A percentile compares a stretch with the other conserved stretches of the same genome.
Conservation (phyloP, 2,797 vertebrate species). For the Bucorvus abyssinicus region DNA sequence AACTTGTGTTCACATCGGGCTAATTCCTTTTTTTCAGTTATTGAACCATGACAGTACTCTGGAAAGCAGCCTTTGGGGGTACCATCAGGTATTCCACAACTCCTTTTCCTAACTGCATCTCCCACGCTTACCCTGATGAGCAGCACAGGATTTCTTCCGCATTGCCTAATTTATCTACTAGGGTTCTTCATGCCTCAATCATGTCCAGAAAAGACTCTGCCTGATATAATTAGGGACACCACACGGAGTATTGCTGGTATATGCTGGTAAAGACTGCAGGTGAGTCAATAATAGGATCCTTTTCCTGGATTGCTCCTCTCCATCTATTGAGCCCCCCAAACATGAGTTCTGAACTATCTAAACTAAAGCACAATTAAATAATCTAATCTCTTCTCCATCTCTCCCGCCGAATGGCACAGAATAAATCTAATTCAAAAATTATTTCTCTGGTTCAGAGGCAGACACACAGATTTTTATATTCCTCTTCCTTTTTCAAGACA, state of each 20-base stretch:
- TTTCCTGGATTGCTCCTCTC: background rate
- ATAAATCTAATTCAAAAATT: constrained; percentile 52
- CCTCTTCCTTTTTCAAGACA: constrained; percentile 31
- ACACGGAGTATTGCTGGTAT: background rate
- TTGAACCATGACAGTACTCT: background rate
- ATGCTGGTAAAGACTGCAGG: background rate
- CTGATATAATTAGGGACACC: background rate
- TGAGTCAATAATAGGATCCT: background rate
- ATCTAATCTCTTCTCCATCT: constrained; percentile 7
- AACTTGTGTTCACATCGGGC: background rate
- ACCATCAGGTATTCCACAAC: background rate
- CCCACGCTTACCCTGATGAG: background rate
- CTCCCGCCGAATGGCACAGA: background rate
- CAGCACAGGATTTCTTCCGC: background rate
- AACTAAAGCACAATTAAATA: constrained; percentile 22
- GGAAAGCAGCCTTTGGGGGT: background rate
- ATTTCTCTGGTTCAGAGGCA: constrained; percentile 16
- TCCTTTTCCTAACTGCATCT: background rate
- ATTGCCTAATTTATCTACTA: background rate
- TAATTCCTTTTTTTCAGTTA: background rate
- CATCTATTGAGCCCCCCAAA: background rate
- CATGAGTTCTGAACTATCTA: background rate
- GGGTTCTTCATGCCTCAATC: background rate
- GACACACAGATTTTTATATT: constrained; percentile 16
- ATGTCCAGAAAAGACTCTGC: background rate